phyloP scores from a whole-genome alignment of 2,888 invertebrate species.

The Drepana falcataria region DNA sequence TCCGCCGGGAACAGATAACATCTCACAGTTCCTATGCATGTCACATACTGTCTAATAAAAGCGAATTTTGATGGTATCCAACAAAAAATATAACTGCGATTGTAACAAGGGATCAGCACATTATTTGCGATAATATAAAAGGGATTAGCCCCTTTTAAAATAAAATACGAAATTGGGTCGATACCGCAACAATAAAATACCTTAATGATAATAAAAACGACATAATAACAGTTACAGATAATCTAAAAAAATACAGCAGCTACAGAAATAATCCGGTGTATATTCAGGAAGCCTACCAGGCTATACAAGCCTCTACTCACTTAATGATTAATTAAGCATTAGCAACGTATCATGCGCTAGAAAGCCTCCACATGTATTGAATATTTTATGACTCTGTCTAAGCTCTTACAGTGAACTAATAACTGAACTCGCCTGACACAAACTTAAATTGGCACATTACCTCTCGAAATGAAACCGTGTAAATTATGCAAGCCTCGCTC shows the following conservation, averaged over 20 bases:
- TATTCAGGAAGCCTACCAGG: background rate
- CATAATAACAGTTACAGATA: constrained; percentile 6
- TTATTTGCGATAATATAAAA: constrained; percentile 59
- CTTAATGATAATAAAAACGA: constrained; percentile 6
- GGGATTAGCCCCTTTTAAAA: constrained; percentile 57
- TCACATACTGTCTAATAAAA: constrained; percentile 56
- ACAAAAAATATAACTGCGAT: constrained; percentile 42
- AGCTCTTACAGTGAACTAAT: constrained; percentile 55
- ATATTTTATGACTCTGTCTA: constrained; percentile 56
- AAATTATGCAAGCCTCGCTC: constrained; percentile 50
- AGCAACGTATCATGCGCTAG: constrained; percentile 51
- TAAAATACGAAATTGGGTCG: constrained; percentile 40
- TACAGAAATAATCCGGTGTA: background rate
- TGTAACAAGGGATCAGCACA: constrained; percentile 63
- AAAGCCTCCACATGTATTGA: constrained; percentile 47
- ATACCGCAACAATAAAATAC: constrained; percentile 18
- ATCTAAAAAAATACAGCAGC: background rate
- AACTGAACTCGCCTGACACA: constrained; percentile 49
- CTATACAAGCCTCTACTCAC: background rate
- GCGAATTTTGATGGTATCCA: constrained; percentile 53
- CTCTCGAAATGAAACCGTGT: constrained; percentile 53
- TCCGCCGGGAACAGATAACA: constrained; percentile 61
- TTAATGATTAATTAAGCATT: constrained; percentile 41
- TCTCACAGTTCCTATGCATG: constrained; percentile 61
- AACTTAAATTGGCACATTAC: constrained; percentile 59